Evolutionary conservation across 2,888 invertebrate genomes (phyloP).

Genomic region (Epinotia demarniana): DNA sequence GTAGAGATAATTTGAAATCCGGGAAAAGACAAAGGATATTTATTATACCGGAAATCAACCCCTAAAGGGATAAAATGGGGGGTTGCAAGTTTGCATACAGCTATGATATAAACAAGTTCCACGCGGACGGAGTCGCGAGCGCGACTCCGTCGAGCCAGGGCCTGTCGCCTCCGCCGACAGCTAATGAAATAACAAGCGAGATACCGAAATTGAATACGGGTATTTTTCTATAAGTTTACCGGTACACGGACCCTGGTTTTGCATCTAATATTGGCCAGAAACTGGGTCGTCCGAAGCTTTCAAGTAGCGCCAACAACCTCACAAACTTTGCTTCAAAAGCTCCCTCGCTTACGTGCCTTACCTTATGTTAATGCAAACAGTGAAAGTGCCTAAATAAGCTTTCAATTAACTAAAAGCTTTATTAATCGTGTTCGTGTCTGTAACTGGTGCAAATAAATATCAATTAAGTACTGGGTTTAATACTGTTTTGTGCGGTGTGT

Average conservation of each 20-base stretch:
- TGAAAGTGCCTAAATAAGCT: constrained; percentile 41
- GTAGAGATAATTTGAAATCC: too few species aligned
- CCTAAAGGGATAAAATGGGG: too few species aligned
- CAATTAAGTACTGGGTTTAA: constrained; percentile 60
- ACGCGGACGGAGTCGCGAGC: too few species aligned
- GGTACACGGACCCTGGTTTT: too few species aligned
- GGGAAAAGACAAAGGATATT: too few species aligned
- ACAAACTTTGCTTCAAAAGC: background rate
- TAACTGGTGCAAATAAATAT: constrained; percentile 65
- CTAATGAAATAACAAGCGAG: too few species aligned
- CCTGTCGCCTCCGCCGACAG: too few species aligned
- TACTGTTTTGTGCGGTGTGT: constrained; percentile 51
- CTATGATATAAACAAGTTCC: too few species aligned
- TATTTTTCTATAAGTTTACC: background rate
- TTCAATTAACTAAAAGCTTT: constrained; percentile 55
- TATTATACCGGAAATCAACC: too few species aligned
- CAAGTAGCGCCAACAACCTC: background rate
- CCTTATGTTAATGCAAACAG: constrained; percentile 30
- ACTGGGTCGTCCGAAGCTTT: background rate
- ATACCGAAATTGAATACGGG: too few species aligned
- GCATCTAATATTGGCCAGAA: background rate
- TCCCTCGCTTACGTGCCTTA: background rate
- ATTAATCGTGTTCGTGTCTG: constrained; percentile 53
- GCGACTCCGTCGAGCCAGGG: too few species aligned
- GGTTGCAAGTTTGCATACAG: too few species aligned